Evolutionary conservation across 2,797 vertebrate genomes (phyloP).

Genomic region (Pangasius krempfi): DNA sequence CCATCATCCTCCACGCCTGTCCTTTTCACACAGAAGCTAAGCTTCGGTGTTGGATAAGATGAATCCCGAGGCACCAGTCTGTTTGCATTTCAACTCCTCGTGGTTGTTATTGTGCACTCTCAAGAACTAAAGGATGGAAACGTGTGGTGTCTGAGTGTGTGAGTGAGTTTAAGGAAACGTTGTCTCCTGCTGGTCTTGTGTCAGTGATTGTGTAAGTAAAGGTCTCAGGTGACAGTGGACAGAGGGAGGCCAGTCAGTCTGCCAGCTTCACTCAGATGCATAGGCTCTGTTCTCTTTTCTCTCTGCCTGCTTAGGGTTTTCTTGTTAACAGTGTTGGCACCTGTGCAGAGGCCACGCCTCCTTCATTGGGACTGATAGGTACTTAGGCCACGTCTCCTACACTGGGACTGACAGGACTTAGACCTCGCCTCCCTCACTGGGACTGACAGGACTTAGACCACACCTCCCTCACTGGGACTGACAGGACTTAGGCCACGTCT

Average conservation of each 20-base stretch:
- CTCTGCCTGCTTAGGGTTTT: background rate
- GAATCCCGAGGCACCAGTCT: constrained; percentile 21
- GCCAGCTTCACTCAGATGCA: constrained; percentile 81
- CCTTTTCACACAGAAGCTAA: constrained; percentile 10
- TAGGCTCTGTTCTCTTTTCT: background rate
- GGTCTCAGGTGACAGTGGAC: constrained; percentile 80
- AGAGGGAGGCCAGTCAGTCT: constrained; percentile 77
- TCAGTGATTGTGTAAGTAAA: constrained; percentile 77
- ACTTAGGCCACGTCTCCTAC: background rate
- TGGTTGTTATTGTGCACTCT: constrained; percentile 34
- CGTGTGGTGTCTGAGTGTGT: constrained; percentile 29
- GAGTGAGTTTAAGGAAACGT: constrained; percentile 68
- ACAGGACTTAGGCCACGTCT: background rate
- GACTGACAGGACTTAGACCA: no score
- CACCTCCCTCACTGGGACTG: background rate
- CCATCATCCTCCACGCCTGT: constrained; percentile 18
- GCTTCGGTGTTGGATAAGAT: background rate
- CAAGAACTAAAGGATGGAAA: constrained; percentile 20
- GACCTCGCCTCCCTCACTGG: no score
- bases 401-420: background rate
- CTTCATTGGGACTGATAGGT: background rate
- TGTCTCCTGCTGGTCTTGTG: constrained; percentile 84
- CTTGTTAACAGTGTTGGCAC: background rate
- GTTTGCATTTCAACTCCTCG: constrained; percentile 16
- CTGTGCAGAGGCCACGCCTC: background rate